Conservation (phyloP, 2,888 invertebrate genomes). For the Nezara viridula region DNA sequence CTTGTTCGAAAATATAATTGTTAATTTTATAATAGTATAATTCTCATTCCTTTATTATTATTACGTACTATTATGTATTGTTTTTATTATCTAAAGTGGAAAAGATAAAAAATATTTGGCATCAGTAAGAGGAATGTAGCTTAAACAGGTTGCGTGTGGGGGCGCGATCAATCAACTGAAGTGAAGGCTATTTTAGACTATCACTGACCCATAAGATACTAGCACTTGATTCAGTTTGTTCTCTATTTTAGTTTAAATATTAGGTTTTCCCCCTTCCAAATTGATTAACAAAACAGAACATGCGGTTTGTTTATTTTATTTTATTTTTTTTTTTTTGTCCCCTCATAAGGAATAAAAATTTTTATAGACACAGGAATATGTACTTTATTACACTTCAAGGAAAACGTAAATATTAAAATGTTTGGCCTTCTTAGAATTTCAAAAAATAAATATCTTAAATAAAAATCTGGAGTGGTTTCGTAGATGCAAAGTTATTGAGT, state of each 20-base stretch:
- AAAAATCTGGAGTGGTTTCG: too few relatives aligned
- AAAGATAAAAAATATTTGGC: background rate
- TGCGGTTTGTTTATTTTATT: too few relatives aligned
- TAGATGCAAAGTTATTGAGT: too few relatives aligned
- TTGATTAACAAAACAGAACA: background rate
- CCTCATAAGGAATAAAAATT: too few relatives aligned
- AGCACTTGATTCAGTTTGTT: background rate
- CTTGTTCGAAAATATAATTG: too few relatives aligned
- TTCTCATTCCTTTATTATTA: background rate
- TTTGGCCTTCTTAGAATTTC: too few relatives aligned
- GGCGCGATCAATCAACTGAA: background rate
- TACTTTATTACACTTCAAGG: too few relatives aligned
- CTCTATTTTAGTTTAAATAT: background rate
- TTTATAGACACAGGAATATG: too few relatives aligned
- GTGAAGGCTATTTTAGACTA: slow-evolving; percentile 11
- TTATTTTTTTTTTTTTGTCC: too few relatives aligned
- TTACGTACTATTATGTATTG: background rate
- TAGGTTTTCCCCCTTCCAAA: background rate
- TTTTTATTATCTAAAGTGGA: background rate
- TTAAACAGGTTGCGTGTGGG: background rate
- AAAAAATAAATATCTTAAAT: too few relatives aligned
- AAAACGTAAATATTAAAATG: too few relatives aligned
- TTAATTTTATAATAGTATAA: too few relatives aligned
- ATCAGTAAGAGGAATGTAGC: background rate
- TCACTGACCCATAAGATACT: slow-evolving; percentile 16